A percentile compares a stretch with the other conserved stretches of the same genome.
phyloP scores from a whole-genome alignment of 2,113 vertebrate species.

The Prochilodus magdalenae region DNA sequence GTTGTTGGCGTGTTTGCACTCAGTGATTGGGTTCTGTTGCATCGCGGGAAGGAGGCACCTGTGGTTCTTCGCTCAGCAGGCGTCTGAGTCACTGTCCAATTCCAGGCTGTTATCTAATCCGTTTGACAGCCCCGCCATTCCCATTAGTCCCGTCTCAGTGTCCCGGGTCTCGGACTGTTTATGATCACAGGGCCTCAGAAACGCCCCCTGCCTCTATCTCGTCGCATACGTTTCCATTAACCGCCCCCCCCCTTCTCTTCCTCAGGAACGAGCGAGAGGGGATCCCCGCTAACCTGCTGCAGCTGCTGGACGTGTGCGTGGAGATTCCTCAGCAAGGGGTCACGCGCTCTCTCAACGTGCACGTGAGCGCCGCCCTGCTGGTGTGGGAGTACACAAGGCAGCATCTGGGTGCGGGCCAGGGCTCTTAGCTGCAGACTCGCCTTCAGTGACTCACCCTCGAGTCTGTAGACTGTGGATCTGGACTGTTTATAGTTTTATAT shows the following conservation, averaged over 20 bases:
- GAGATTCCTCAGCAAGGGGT: conserved; percentile 95
- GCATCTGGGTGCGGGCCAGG: conserved; percentile 66
- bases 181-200: no score
- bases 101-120: conserved; percentile 5
- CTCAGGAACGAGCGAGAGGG: conserved; percentile 92
- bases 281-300: conserved; percentile 91
- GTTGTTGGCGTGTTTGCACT: neutral
- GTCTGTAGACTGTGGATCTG: no score
- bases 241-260: neutral
- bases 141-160: neutral
- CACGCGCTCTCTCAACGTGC: conserved; percentile 94
- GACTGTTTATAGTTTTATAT: no score
- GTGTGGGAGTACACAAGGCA: conserved; percentile 96
- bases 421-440: neutral
- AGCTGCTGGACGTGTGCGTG: conserved; percentile 92
- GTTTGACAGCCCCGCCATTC: neutral
- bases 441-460: neutral
- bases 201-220: no score
- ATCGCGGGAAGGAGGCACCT: conserved; percentile 22
- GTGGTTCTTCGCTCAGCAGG: conserved; percentile 22
- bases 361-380: conserved; percentile 94
- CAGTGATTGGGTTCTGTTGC: neutral
- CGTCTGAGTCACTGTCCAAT: conserved; percentile 1
- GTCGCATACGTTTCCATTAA: no score
- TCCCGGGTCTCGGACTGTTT: neutral